phyloP scores from a whole-genome alignment of 2,797 vertebrate genomes.

The Clarias pachynema region DNA sequence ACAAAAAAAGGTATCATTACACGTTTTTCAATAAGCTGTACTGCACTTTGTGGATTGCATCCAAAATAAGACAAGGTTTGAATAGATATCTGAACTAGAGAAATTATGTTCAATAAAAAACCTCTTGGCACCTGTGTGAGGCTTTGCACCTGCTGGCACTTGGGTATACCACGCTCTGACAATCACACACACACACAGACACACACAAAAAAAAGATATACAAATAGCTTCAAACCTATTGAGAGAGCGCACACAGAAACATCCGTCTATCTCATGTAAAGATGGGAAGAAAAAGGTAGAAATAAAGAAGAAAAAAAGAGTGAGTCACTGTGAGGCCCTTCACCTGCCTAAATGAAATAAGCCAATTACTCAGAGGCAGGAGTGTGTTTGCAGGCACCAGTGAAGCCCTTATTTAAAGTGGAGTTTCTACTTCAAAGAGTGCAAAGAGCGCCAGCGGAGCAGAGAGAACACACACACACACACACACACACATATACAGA shows the following conservation, averaged over 20 bases:
- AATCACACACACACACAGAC: not conserved
- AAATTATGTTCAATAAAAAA: conserved; percentile 8
- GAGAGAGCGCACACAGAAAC: not conserved
- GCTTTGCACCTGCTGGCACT: conserved; percentile 8
- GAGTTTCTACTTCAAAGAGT: conserved; percentile 69
- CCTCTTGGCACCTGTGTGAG: not conserved
- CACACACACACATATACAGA: conserved; percentile 14
- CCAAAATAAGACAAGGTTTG: conserved; percentile 2
- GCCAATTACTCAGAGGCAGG: conserved; percentile 75
- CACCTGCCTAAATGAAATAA: conserved; percentile 81
- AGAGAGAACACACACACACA: conserved; percentile 59
- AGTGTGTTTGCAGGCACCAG: conserved; percentile 54
- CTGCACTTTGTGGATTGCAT: not conserved
- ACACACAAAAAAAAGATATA: not conserved
- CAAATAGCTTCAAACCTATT: not conserved
- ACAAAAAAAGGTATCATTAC: not conserved
- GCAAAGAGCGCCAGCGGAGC: conserved; percentile 61
- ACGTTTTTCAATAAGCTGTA: not conserved
- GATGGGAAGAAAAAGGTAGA: not conserved
- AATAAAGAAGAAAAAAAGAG: conserved; percentile 6
- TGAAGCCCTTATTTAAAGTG: conserved; percentile 57
- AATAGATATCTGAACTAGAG: not conserved
- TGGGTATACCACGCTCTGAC: not conserved
- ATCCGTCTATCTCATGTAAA: not conserved
- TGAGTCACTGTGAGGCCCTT: conserved; percentile 51